These are phyloP conservation scores for Cricetomys ansorgei DNA, from an alignment of 2,113 vertebrate species.

Conservation along the genomic window DNA sequence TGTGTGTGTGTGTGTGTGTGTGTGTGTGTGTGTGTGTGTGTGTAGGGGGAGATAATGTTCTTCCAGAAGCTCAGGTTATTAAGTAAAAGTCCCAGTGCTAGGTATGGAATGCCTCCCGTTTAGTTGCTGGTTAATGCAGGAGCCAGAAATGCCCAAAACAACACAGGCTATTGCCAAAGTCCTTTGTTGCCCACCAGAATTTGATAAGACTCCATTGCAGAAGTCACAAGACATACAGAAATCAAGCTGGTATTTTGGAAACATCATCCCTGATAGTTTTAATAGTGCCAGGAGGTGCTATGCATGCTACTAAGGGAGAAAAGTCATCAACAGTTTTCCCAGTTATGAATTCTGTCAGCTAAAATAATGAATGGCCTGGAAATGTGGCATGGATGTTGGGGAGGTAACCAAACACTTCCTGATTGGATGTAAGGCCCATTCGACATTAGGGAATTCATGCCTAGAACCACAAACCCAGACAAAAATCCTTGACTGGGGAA, in stretches of 20 bases:
- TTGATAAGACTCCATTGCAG: neutral
- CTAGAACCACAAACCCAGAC: no score
- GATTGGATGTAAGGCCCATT: no score
- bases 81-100: neutral
- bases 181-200: neutral
- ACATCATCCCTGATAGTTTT: neutral
- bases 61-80: neutral
- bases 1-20: no score
- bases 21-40: no score
- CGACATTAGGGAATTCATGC: no score
- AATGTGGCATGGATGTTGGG: no score
- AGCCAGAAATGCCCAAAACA: neutral
- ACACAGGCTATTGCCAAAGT: neutral
- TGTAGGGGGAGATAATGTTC: neutral
- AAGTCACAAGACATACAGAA: neutral
- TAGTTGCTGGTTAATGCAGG: neutral
- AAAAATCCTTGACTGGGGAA: no score
- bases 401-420: no score
- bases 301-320: neutral
- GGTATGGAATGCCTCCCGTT: neutral
- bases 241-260: neutral
- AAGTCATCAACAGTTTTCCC: neutral
- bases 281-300: neutral
- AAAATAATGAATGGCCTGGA: no score
- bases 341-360: no score